These are phyloP conservation scores for Pampusana beccarii DNA, from an alignment of 2,113 vertebrate species.

Conservation along the genomic window DNA sequence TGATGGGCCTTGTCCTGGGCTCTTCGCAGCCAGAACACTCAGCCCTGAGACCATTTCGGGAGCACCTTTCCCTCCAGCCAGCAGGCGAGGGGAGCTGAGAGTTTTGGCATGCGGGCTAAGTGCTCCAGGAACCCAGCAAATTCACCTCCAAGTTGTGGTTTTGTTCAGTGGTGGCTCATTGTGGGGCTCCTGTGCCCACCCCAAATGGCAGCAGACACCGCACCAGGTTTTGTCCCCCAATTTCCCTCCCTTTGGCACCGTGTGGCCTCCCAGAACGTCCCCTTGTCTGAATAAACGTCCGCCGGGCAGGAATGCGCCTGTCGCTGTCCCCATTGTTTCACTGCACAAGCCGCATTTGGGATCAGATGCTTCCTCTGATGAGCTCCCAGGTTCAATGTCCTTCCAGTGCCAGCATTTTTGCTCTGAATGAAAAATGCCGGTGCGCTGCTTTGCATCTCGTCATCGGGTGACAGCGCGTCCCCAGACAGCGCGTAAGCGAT, in stretches of 20 bases:
- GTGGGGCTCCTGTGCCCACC: no score
- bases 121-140: no score
- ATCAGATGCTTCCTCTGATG: background rate
- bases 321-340: background rate
- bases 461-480: background rate
- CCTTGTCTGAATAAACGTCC: rapidly evolving
- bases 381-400: background rate
- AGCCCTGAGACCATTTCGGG: no score
- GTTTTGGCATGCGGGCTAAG: no score
- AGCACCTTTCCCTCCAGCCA: no score
- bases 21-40: no score
- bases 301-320: background rate
- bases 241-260: background rate
- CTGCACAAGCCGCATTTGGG: background rate
- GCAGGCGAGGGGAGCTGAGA: no score
- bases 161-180: no score
- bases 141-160: no score
- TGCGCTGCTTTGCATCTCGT: background rate
- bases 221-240: background rate
- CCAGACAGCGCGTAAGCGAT: slow-evolving; percentile 25
- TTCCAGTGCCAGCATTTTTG: background rate
- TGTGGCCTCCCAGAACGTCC: background rate
- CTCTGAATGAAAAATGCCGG: background rate
- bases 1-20: background rate
- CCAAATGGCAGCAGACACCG: background rate